Percentiles rank a stretch among this genome's conserved stretches.
Conservation (phyloP, 30 jellyfish, hydroid and myxozoan species). For the Hydra vulgaris region DNA sequence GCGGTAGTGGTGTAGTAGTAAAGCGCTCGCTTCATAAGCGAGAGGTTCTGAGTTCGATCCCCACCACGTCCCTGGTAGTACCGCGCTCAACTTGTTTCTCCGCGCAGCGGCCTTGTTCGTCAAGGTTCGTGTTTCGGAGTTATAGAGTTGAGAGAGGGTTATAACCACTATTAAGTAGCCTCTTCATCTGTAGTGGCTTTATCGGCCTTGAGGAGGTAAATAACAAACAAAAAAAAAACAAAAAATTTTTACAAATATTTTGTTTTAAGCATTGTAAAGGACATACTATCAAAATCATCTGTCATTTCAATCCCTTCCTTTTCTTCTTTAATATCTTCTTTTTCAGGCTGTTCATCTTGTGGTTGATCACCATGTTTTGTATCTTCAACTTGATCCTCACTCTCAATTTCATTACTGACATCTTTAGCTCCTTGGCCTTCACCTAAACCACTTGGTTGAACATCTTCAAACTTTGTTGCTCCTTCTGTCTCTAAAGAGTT, state of each 20-base stretch:
- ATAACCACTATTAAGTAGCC: no score
- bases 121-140: no score
- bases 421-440: conserved; percentile 95
- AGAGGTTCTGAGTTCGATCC: no score
- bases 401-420: conserved; percentile 91
- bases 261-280: background rate
- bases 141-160: no score
- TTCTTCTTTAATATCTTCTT: conserved; percentile 53
- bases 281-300: conserved; percentile 75
- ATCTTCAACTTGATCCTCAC: conserved; percentile 83
- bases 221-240: no score
- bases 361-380: conserved; percentile 66
- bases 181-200: no score
- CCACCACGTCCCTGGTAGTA: no score
- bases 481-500: conserved; percentile 70
- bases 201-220: no score
- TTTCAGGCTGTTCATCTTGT: conserved; percentile 45
- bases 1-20: no score
- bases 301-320: conserved; percentile 96
- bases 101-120: no score
- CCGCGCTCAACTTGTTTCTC: no score
- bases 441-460: conserved; percentile 90
- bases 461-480: conserved; percentile 88
- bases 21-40: no score
- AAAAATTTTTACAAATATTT: background rate